A percentile compares a stretch with the other conserved stretches of the same genome.
Conservation (phyloP, 2,888 invertebrate genomes). For the Sesia apiformis region DNA sequence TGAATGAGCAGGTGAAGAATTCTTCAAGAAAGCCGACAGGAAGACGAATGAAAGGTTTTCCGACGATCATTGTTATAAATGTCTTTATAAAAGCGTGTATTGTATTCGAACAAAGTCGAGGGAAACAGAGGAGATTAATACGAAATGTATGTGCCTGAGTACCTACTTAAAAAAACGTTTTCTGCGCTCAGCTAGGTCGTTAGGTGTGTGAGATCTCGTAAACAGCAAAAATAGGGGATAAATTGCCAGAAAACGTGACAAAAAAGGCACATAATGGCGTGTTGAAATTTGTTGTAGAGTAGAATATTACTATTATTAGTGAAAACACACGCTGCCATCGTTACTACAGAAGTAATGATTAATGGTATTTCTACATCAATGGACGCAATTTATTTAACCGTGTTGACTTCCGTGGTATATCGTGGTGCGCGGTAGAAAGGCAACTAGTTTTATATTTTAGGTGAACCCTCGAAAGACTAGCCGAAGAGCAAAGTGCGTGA, state of each 20-base stretch:
- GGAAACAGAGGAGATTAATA: background rate
- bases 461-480: no score
- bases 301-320: no score
- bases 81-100: background rate
- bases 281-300: background rate
- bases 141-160: background rate
- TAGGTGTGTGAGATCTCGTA: background rate
- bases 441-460: no score
- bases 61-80: constrained; percentile 4
- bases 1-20: background rate
- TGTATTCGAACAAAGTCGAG: background rate
- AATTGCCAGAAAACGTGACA: background rate
- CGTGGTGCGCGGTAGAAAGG: no score
- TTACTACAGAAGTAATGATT: no score
- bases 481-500: no score
- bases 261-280: background rate
- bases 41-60: constrained; percentile 16
- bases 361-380: no score
- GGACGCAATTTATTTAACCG: no score
- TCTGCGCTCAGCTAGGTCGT: background rate
- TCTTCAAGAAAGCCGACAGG: constrained; percentile 10
- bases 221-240: background rate
- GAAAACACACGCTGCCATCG: no score
- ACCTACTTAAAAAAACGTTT: background rate
- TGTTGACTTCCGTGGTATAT: no score